Evolutionary conservation across 2,113 vertebrate genomes (phyloP).

Genomic region (Marmota monax): DNA sequence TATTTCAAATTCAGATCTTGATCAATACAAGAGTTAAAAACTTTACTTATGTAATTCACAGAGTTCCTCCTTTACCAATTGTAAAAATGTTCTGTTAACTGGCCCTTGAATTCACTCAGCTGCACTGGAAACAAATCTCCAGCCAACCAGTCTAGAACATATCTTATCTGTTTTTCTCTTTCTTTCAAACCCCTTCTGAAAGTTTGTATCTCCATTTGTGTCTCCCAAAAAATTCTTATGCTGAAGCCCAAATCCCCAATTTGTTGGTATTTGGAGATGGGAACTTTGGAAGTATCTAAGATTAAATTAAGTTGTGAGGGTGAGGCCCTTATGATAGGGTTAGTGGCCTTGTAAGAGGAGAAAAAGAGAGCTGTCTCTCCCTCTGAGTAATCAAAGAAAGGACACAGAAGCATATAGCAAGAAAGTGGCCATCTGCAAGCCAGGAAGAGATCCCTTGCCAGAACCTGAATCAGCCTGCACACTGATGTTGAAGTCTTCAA

Average conservation of each 20-base stretch:
- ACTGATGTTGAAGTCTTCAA: background rate
- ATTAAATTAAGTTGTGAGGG: background rate
- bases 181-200: background rate
- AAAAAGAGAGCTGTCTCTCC: background rate
- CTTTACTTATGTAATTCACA: background rate
- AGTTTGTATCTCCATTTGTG: background rate
- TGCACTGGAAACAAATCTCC: background rate
- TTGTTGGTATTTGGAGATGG: background rate
- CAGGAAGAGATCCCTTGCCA: background rate
- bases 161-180: background rate
- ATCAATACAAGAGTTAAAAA: background rate
- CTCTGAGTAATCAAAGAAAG: background rate
- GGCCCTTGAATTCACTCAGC: background rate
- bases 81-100: background rate
- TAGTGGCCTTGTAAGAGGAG: background rate
- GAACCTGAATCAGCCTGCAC: background rate
- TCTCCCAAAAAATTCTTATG: background rate
- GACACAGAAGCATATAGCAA: background rate
- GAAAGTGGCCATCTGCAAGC: background rate
- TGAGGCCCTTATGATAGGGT: background rate
- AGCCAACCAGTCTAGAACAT: background rate
- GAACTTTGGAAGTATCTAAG: background rate
- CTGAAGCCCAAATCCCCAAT: background rate
- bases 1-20: slow-evolving; percentile 18
- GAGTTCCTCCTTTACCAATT: background rate